These are phyloP conservation scores for Elegia similella DNA, from an alignment of 2,888 invertebrate genomes.

Conservation along the genomic window DNA sequence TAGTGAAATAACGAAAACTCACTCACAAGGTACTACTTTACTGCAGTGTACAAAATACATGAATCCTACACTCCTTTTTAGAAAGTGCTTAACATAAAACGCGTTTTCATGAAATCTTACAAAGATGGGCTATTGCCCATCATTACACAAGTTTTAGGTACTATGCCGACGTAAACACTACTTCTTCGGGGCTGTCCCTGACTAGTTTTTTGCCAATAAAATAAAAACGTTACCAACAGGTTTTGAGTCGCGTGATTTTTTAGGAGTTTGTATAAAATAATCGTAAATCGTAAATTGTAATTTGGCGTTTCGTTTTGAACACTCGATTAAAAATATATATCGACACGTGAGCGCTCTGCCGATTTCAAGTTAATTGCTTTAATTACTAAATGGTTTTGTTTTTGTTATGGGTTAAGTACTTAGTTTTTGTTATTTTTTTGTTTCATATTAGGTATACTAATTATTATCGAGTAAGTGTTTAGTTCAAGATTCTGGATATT, in stretches of 20 bases:
- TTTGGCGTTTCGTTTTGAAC: neutral
- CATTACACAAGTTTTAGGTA: too few species aligned
- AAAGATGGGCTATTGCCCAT: too few species aligned
- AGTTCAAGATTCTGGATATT: too few species aligned
- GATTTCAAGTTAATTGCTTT: neutral
- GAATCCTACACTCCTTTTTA: too few species aligned
- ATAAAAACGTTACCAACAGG: neutral
- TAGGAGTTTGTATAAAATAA: neutral
- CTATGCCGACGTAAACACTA: constrained; percentile 4
- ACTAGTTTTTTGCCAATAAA: neutral
- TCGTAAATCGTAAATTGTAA: neutral
- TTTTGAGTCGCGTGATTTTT: neutral
- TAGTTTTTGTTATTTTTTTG: neutral
- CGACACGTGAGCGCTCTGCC: neutral
- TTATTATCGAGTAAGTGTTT: too few species aligned
- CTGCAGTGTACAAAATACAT: too few species aligned
- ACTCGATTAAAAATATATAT: neutral
- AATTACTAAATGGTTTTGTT: neutral
- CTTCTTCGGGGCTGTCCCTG: neutral
- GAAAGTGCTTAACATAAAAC: too few species aligned
- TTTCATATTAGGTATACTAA: neutral
- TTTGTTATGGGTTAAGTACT: neutral
- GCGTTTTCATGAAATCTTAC: too few species aligned
- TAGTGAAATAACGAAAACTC: too few species aligned
- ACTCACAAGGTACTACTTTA: too few species aligned